phyloP scores from a whole-genome alignment of 2,797 vertebrate genomes.

The Oophaga sylvatica region DNA sequence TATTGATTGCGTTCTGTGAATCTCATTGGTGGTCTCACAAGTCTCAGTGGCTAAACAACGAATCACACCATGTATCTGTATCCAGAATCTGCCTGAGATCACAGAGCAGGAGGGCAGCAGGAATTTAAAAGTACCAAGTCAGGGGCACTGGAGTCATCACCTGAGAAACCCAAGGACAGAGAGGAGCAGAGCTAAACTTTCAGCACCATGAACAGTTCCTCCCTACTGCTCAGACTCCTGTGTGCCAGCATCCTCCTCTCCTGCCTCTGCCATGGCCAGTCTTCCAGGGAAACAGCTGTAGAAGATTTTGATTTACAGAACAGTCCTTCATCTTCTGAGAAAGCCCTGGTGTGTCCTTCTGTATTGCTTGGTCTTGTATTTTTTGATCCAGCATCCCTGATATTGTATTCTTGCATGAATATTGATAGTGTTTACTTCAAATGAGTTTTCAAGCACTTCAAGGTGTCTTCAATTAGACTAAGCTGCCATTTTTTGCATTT shows the following conservation, averaged over 20 bases:
- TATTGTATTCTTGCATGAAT: neutral
- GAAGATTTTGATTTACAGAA: conserved; percentile 70
- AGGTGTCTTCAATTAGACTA: neutral
- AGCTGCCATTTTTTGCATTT: neutral
- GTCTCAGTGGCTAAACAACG: conserved; percentile 20
- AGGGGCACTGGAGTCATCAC: conserved; percentile 26
- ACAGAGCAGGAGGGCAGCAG: conserved; percentile 24
- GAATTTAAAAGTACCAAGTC: conserved; percentile 54
- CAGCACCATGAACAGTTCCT: conserved; percentile 74
- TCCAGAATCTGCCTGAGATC: conserved; percentile 30
- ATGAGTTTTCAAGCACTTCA: neutral
- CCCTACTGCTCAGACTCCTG: conserved; percentile 69
- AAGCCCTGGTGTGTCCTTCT: conserved; percentile 74
- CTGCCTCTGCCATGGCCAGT: conserved; percentile 68
- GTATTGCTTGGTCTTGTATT: neutral
- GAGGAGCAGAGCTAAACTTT: conserved; percentile 14
- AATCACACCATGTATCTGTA: conserved; percentile 49
- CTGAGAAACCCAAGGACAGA: neutral
- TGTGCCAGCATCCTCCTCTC: conserved; percentile 67
- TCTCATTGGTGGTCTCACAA: conserved; percentile 45
- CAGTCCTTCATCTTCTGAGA: conserved; percentile 67
- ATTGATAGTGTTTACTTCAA: neutral
- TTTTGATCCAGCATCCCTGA: neutral
- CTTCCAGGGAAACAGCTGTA: conserved; percentile 69
- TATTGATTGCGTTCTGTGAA: conserved; percentile 30